phyloP scores from a whole-genome alignment of 64 coral and sea anemone species.

The Porites lutea region DNA sequence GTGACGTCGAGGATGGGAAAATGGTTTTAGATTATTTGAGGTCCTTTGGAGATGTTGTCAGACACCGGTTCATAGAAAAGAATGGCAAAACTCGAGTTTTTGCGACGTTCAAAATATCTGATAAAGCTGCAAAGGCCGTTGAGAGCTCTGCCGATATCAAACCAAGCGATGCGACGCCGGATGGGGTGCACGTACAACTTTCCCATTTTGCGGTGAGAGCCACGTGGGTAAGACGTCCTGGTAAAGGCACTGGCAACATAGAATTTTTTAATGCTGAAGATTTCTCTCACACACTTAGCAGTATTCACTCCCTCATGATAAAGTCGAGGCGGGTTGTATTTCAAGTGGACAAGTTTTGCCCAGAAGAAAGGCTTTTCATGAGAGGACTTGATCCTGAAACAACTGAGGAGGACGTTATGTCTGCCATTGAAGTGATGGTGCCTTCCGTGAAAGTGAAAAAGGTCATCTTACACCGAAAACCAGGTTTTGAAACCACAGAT shows the following conservation, averaged over 20 bases:
- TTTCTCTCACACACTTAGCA: background rate
- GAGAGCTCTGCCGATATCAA: background rate
- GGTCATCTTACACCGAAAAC: conserved; percentile 32
- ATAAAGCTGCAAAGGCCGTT: conserved; percentile 28
- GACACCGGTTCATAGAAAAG: background rate
- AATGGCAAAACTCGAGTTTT: conserved; percentile 20
- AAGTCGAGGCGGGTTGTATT: background rate
- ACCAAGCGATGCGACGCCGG: background rate
- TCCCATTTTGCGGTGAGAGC: conserved; percentile 33
- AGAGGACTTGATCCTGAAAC: background rate
- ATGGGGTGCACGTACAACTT: background rate
- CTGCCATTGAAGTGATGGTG: conserved; percentile 8
- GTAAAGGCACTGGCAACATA: conserved; percentile 35
- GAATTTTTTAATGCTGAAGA: background rate
- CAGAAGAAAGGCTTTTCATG: conserved; percentile 27
- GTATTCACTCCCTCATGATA: background rate
- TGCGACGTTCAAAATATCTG: conserved; percentile 43
- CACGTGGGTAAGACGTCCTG: conserved; percentile 40
- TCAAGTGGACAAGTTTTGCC: background rate
- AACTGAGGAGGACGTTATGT: conserved; percentile 40
- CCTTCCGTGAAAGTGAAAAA: background rate
- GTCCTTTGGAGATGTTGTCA: conserved; percentile 36
- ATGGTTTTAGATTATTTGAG: background rate
- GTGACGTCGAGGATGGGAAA: background rate
- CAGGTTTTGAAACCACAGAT: conserved; percentile 16